Base-by-base conservation (phyloP, 2,888 invertebrate genomes). In the Argynnis bischoffii region DNA sequence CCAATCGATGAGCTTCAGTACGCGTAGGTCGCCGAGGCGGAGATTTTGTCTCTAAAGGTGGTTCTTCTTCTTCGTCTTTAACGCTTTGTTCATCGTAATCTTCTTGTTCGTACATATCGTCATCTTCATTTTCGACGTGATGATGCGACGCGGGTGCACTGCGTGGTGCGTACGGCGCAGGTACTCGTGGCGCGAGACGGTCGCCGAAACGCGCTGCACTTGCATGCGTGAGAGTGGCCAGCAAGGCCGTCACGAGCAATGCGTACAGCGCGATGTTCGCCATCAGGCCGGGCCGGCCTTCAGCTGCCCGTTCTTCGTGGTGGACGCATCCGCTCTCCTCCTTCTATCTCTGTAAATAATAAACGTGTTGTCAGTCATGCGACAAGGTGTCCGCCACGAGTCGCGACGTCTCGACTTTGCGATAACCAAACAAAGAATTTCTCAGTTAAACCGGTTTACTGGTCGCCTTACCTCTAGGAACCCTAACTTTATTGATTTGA, bases 1-100 rank as follows among this genome's bases (percentile, higher is more conserved):
- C 96, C 57, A 96, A 89, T 35, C 95, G 94, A 75, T 94, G 93
- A 59, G 92, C 88, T 78, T 90, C 88, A 51, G 91, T 88, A 69
- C 89, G 86, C 46, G 85, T 85, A 57, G 91, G 89, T 26, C 88
- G 87, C 50, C 87, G 86, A 64, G 83, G 85, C 4, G 85, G 83
- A 13, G 83, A 80, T 54, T 81, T 84, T 1, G 84, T 81, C 66
- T 85, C 81, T 18, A 82, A 76, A 51, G 76, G 77, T 53, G 76
- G 74, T 21, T 80, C 79, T 21, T 81, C 79, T 56, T 85, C 83
- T 57, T 85, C 84, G 16, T 75, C 78, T 55, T 83, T 76, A 46
- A 76, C 77, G 69, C 77, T 80, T 69, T 81, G 82, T 53, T 85
- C 86, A 56, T 87, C 87, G 75, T 88, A 87, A 35, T 88, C 88